Evolutionary conservation across 2,888 invertebrate species (phyloP).

Genomic region (Metellina segmentata): DNA sequence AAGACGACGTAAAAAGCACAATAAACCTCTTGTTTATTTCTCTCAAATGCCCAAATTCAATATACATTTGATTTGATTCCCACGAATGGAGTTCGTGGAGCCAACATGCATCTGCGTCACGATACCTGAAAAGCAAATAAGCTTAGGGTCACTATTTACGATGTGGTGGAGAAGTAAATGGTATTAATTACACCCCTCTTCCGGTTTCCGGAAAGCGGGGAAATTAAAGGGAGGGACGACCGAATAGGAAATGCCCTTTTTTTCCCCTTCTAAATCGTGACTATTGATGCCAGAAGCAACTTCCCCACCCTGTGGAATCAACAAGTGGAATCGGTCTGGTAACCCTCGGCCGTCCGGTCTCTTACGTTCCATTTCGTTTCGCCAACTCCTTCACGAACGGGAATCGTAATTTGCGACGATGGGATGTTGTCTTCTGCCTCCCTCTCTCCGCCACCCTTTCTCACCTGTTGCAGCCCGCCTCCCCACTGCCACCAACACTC

Average conservation of each 20-base stretch:
- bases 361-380: constrained; percentile 11
- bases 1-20: too few relatives aligned
- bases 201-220: background rate
- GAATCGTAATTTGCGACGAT: constrained; percentile 46
- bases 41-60: too few relatives aligned
- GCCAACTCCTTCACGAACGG: constrained; percentile 42
- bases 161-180: background rate
- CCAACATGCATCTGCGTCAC: too few relatives aligned
- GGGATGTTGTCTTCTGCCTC: constrained; percentile 38
- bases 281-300: constrained; percentile 3
- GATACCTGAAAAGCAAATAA: too few relatives aligned
- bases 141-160: too few relatives aligned
- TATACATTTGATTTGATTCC: too few relatives aligned
- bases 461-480: constrained; percentile 39
- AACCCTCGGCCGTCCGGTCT: constrained; percentile 62
- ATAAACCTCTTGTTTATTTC: too few relatives aligned
- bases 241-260: background rate
- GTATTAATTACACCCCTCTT: constrained; percentile 2
- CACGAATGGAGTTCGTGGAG: too few relatives aligned
- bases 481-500: constrained; percentile 38
- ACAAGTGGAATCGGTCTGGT: constrained; percentile 16
- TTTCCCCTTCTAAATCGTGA: background rate
- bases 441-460: constrained; percentile 18
- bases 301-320: background rate
- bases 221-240: background rate